Evolutionary conservation across 2,113 vertebrate species (phyloP).

Genomic region (Sebastes fasciatus): DNA sequence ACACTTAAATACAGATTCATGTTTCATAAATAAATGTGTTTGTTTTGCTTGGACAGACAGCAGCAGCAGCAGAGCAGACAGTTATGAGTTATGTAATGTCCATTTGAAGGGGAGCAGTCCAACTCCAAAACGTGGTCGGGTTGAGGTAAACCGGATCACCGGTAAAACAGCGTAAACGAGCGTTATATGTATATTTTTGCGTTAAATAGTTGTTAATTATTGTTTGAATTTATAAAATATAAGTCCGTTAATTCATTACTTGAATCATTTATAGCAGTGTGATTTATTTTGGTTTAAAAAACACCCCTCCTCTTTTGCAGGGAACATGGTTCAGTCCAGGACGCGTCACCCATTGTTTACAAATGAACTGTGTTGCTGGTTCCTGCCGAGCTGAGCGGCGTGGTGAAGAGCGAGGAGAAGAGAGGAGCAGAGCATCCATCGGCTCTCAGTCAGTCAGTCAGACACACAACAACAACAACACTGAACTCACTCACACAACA

Average conservation of each 20-base stretch:
- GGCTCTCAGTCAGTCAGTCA: slow-evolving; percentile 50
- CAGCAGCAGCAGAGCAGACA: slow-evolving; percentile 22
- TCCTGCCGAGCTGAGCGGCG: slow-evolving; percentile 65
- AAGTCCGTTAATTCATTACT: neutral
- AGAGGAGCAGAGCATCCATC: neutral
- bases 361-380: slow-evolving; percentile 80
- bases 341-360: slow-evolving; percentile 92
- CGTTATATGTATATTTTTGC: accelerated
- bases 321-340: slow-evolving; percentile 74
- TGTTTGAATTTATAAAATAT: no score
- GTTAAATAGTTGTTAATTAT: neutral
- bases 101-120: slow-evolving; percentile 37
- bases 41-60: slow-evolving; percentile 59
- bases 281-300: neutral
- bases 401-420: slow-evolving; percentile 64
- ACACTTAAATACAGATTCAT: neutral
- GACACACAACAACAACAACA: neutral
- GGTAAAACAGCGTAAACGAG: accelerated
- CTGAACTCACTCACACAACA: neutral
- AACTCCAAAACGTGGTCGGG: neutral
- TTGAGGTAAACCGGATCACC: accelerated
- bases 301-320: neutral
- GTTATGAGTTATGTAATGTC: slow-evolving; percentile 74
- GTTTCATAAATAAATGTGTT: slow-evolving; percentile 55
- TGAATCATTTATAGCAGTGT: accelerated